Base-by-base conservation (phyloP, 2,888 invertebrate species). In the Rhagium mordax region DNA sequence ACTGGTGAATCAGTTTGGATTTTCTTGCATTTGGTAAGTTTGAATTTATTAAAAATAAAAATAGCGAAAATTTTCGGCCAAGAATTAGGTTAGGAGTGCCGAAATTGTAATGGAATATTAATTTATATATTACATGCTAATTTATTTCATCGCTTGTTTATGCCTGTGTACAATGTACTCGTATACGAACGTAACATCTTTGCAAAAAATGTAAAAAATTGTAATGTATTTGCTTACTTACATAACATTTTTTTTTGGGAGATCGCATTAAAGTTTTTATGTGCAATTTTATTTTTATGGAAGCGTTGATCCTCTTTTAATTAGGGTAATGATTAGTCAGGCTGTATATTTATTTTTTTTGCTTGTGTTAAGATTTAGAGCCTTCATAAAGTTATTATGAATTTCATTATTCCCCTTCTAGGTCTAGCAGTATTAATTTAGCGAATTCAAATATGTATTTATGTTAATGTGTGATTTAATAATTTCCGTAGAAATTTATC, bases 301-400 rank as follows among this genome's bases (percentile, higher is more conserved):
- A 2, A 10, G 10, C 65, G 18, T 65, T 65, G 65, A 65, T 65
- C 65, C n/a, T 51, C 10, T 18, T 65, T 65, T 65, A 65, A 65
- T 65, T 53, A n/a, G 51, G 29, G 13, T 33, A 65, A 64, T 16
- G 24, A 18, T 53, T 51, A 51, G 29, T 27, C 33, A 15, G 48
- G 27, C n/a, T 49, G 24, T 16, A n/a, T 65, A 65, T 65, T 51
- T 53, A 65, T 53, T 65, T 62, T 41, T 57, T 49, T 27, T 27
- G 10, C 3, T 13, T 21, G 15, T 64, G 24, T 49, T 21, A 48
- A 3, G 6, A 24, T 64, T 51, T 29, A 51, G 61, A 8, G 18
- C 13, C 65, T 18, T 15, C 27, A 29, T 65, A 65, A 65, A 65
- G 33, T 53, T 64, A 64, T 47, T 61, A 59, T 48, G 10, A 59